Evolutionary conservation across 1,140 invertebrate genomes (phyloP).

Genomic region (Scaptomyza montana): DNA sequence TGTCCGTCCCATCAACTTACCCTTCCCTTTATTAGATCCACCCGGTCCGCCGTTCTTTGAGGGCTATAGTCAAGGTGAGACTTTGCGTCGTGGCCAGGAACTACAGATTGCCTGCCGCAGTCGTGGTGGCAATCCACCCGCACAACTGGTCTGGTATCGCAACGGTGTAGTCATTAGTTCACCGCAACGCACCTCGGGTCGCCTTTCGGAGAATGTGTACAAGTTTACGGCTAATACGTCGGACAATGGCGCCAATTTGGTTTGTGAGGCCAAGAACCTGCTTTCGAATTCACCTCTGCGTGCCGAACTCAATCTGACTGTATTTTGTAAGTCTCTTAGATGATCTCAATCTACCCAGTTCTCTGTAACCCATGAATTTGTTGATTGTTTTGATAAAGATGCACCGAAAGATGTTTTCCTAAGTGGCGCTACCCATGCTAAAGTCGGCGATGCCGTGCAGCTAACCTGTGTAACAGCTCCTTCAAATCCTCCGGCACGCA

Average conservation of each 20-base stretch:
- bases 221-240: slow-evolving; percentile 93
- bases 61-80: slow-evolving; percentile 95
- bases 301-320: slow-evolving; percentile 93
- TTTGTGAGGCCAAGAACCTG: slow-evolving; percentile 95
- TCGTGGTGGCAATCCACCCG: slow-evolving; percentile 97
- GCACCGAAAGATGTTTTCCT: slow-evolving; percentile 93
- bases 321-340: slow-evolving; percentile 92
- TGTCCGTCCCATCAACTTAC: background rate
- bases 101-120: slow-evolving; percentile 95
- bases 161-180: slow-evolving; percentile 88
- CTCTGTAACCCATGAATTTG: slow-evolving; percentile 1
- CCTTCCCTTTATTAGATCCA: slow-evolving; percentile 88
- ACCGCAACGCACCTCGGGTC: slow-evolving; percentile 87
- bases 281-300: slow-evolving; percentile 92
- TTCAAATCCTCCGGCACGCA: slow-evolving; percentile 95
- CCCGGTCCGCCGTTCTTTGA: slow-evolving; percentile 96
- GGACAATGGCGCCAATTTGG: slow-evolving; percentile 96
- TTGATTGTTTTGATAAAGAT: slow-evolving; percentile 86
- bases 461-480: slow-evolving; percentile 94
- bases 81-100: slow-evolving; percentile 92
- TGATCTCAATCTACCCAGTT: background rate
- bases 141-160: slow-evolving; percentile 96
- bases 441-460: slow-evolving; percentile 92
- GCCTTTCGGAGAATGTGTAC: slow-evolving; percentile 93
- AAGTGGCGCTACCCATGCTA: slow-evolving; percentile 92